A percentile compares a stretch with the other conserved stretches of the same genome.
Conservation (phyloP, 2,888 invertebrate species). For the Lottia scabra region DNA sequence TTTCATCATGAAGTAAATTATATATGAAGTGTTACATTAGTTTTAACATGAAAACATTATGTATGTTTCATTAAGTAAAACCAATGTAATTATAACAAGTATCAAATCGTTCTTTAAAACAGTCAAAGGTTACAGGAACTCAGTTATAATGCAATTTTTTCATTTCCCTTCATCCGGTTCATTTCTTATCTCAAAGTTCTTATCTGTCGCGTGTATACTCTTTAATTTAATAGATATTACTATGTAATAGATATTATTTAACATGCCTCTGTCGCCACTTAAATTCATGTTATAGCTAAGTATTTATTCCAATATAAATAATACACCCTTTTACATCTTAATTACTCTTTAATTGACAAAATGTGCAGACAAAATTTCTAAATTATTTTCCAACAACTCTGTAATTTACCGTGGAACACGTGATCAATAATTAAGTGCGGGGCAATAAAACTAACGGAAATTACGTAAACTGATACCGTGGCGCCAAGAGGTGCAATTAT, state of each 20-base stretch:
- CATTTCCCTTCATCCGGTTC: slow-evolving; percentile 1
- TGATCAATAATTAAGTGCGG: slow-evolving; percentile 3
- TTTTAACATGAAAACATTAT: too few species aligned
- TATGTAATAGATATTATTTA: not conserved
- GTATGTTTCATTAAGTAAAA: too few species aligned
- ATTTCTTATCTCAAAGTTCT: not conserved
- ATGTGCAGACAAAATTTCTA: slow-evolving; percentile 3
- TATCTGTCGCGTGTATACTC: slow-evolving; percentile 5
- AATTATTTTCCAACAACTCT: not conserved
- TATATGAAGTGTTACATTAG: too few species aligned
- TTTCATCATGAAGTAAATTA: too few species aligned
- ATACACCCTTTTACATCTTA: not conserved
- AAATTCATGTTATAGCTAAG: slow-evolving; percentile 1
- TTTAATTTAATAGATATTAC: not conserved
- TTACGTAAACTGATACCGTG: slow-evolving; percentile 18
- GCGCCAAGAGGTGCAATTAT: slow-evolving; percentile 19
- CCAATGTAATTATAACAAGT: too few species aligned
- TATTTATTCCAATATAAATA: not conserved
- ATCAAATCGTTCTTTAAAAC: too few species aligned
- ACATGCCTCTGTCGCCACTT: not conserved
- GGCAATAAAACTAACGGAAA: slow-evolving; percentile 15
- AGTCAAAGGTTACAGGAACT: too few species aligned
- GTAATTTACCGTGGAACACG: not conserved
- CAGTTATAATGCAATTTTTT: not conserved
- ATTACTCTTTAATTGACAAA: not conserved